Evolutionary conservation across 2,888 invertebrate genomes (phyloP).

Genomic region (Mythimna ferrago): DNA sequence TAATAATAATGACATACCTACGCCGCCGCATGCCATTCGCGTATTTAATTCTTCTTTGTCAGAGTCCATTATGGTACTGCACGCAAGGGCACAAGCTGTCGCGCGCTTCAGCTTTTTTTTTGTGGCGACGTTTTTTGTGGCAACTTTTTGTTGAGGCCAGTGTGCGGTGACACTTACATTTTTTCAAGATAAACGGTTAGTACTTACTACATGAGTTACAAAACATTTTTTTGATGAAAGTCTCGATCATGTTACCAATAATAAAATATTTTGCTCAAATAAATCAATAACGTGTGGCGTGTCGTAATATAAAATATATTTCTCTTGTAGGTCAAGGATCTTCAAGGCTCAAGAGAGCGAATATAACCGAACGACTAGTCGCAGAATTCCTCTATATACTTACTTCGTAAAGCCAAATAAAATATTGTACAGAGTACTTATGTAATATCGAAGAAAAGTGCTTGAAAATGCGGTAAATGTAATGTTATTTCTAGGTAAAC

Average conservation of each 20-base stretch:
- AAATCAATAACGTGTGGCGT: constrained; percentile 60
- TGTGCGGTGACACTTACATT: too few species aligned
- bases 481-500: neutral
- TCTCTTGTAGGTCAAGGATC: constrained; percentile 64
- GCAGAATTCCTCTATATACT: constrained; percentile 42
- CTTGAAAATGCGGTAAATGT: constrained; percentile 9
- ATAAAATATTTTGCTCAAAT: constrained; percentile 52
- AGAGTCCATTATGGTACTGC: too few species aligned
- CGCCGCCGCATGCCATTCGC: too few species aligned
- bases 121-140: too few species aligned
- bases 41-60: too few species aligned
- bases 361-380: constrained; percentile 55
- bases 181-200: neutral
- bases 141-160: too few species aligned
- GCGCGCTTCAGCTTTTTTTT: too few species aligned
- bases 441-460: constrained; percentile 21
- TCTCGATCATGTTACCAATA: constrained; percentile 29
- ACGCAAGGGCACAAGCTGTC: too few species aligned
- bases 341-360: constrained; percentile 58
- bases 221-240: constrained; percentile 1
- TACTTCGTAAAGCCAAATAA: constrained; percentile 41
- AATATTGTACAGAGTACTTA: constrained; percentile 26
- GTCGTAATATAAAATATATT: constrained; percentile 60
- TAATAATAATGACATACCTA: too few species aligned
- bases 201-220: neutral